A percentile compares a stretch with the other conserved stretches of the same genome.
phyloP scores from a whole-genome alignment of 2,888 invertebrate species.

The Drosophila meridiana region DNA sequence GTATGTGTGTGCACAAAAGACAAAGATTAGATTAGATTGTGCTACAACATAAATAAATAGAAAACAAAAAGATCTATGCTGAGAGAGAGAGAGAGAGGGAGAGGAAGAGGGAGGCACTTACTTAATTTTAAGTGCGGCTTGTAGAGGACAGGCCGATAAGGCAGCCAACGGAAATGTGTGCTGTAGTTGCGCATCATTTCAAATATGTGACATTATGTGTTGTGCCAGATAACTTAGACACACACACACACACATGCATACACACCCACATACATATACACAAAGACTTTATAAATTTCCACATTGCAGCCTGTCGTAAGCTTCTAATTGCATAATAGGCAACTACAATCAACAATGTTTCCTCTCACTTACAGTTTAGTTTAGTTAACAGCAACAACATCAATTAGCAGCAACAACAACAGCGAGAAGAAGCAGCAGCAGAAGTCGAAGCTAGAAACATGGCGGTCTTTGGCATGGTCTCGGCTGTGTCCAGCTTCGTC shows the following conservation, averaged over 20 bases:
- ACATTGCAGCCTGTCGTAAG: constrained; percentile 13
- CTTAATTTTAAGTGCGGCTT: constrained; percentile 78
- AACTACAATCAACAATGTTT: constrained; percentile 29
- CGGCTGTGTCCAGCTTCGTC: constrained; percentile 95
- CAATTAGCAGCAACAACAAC: constrained; percentile 33
- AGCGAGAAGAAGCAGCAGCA: constrained; percentile 22
- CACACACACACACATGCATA: constrained; percentile 26
- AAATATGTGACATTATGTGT: constrained; percentile 60
- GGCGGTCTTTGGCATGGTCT: constrained; percentile 93
- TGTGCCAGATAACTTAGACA: constrained; percentile 58
- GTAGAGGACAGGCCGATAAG: constrained; percentile 56
- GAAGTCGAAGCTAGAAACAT: constrained; percentile 84
- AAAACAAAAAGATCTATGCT: constrained; percentile 27
- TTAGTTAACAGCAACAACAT: constrained; percentile 53
- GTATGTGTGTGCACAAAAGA: constrained; percentile 19
- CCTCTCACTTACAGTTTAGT: constrained; percentile 39
- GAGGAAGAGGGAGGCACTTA: constrained; percentile 53
- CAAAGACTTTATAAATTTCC: constrained; percentile 9
- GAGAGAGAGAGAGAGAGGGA: constrained; percentile 1
- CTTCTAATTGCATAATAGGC: constrained; percentile 38
- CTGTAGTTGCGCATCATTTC: constrained; percentile 51
- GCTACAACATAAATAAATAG: constrained; percentile 36
- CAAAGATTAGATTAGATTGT: constrained; percentile 75
- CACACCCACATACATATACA: constrained; percentile 15
- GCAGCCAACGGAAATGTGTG: constrained; percentile 56